phyloP scores from a whole-genome alignment of 2,797 vertebrate genomes.

The Taenioides sp. region DNA sequence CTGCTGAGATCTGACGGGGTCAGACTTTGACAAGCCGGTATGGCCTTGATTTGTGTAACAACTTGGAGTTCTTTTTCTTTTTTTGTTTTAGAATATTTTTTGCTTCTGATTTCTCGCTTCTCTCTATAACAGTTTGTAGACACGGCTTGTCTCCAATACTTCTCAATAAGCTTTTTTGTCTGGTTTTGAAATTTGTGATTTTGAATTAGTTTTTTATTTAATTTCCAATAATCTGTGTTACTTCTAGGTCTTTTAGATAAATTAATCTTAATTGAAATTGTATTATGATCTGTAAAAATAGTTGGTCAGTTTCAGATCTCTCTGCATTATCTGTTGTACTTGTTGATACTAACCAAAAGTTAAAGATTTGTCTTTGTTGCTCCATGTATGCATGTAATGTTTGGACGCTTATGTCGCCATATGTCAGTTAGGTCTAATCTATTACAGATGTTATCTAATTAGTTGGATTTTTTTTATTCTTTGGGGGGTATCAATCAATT shows the following conservation, averaged over 20 bases:
- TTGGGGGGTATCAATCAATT: neutral
- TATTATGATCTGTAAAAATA: neutral
- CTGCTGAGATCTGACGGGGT: too few species aligned
- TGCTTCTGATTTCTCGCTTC: conserved; percentile 12
- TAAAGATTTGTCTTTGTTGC: conserved; percentile 7
- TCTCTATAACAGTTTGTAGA: neutral
- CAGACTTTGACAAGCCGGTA: too few species aligned
- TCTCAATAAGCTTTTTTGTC: neutral
- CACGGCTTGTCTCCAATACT: neutral
- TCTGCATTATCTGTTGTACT: neutral
- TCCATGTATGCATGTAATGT: neutral
- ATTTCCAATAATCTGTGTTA: neutral
- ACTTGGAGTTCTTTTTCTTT: neutral
- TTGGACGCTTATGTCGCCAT: neutral
- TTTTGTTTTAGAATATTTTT: neutral
- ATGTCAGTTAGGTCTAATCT: neutral
- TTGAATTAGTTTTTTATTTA: neutral
- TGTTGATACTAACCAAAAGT: neutral
- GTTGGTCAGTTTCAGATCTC: neutral
- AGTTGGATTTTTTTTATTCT: neutral
- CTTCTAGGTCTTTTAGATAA: neutral
- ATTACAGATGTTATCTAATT: neutral
- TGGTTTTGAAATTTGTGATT: neutral
- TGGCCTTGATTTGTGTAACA: neutral
- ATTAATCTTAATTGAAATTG: neutral